Evolutionary conservation across 2,888 invertebrate genomes (phyloP).

Genomic region (Rutpela maculata): DNA sequence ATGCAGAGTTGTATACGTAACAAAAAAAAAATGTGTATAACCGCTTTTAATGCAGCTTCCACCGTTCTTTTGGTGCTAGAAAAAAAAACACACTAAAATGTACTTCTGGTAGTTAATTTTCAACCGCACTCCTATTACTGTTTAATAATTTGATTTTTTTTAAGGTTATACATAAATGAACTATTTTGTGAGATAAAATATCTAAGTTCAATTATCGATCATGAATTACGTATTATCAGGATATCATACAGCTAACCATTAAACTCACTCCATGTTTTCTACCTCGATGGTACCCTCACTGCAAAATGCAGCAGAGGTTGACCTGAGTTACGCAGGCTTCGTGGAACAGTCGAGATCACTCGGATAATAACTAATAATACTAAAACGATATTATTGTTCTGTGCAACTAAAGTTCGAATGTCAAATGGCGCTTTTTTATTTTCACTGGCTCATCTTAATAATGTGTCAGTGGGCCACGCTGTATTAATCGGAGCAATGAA

Average conservation of each 20-base stretch:
- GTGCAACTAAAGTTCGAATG: slow-evolving; percentile 17
- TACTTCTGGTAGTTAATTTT: too few species aligned
- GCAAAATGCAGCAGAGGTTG: slow-evolving; percentile 37
- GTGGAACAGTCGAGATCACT: slow-evolving; percentile 28
- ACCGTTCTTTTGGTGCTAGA: too few species aligned
- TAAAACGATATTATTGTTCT: slow-evolving; percentile 7
- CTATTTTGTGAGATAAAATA: too few species aligned
- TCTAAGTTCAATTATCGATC: too few species aligned
- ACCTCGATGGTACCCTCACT: slow-evolving; percentile 39
- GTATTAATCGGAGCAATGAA: slow-evolving; percentile 34
- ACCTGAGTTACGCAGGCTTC: slow-evolving; percentile 35
- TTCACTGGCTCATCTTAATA: slow-evolving; percentile 27
- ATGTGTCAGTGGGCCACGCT: slow-evolving; percentile 38
- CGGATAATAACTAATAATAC: slow-evolving; percentile 2
- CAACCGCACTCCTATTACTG: too few species aligned
- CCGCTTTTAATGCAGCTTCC: too few species aligned
- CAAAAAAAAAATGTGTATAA: too few species aligned
- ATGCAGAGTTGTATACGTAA: too few species aligned
- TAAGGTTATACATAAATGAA: too few species aligned
- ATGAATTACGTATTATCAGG: too few species aligned
- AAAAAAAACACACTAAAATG: too few species aligned
- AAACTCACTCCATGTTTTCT: slow-evolving; percentile 25
- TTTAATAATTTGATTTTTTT: too few species aligned
- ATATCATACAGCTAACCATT: background rate
- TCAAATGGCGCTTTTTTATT: slow-evolving; percentile 12